phyloP scores from a whole-genome alignment of 2,888 invertebrate species.

The Noctuana brunneofusca region DNA sequence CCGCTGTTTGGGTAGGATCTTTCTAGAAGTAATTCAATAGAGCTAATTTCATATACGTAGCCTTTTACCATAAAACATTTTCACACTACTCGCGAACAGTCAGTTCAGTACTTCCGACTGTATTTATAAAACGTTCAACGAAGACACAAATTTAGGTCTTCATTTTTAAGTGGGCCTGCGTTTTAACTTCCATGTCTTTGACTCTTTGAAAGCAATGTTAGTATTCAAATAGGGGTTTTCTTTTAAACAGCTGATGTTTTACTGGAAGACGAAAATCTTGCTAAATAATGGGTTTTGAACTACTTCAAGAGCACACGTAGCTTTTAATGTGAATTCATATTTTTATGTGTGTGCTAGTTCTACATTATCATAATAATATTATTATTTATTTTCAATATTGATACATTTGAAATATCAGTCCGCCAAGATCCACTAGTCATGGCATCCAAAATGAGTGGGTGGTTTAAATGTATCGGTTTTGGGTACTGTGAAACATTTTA shows the following conservation, averaged over 20 bases:
- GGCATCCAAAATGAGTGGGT: too few relatives aligned
- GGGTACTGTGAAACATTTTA: too few relatives aligned
- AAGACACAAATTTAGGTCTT: conserved; percentile 43
- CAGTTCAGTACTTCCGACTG: neutral
- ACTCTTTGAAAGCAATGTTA: conserved; percentile 23
- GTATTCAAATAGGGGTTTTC: conserved; percentile 13
- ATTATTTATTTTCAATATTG: too few relatives aligned
- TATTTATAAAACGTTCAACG: conserved; percentile 36
- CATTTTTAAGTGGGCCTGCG: conserved; percentile 42
- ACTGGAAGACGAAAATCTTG: conserved; percentile 23
- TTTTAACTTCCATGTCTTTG: conserved; percentile 18
- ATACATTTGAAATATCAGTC: too few relatives aligned
- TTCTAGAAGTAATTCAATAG: too few relatives aligned
- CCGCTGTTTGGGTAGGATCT: too few relatives aligned
- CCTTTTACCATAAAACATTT: too few relatives aligned
- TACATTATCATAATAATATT: neutral
- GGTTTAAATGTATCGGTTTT: too few relatives aligned
- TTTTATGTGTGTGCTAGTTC: neutral
- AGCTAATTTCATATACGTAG: too few relatives aligned
- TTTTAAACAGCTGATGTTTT: conserved; percentile 19
- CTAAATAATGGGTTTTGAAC: conserved; percentile 1
- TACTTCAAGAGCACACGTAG: neutral
- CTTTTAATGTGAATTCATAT: neutral
- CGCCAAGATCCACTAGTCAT: too few relatives aligned
- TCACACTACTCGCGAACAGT: neutral